Percentiles rank a stretch among this genome's conserved stretches.
Evolutionary conservation across 2,113 vertebrate species (phyloP).

Genomic region (Naja naja): DNA sequence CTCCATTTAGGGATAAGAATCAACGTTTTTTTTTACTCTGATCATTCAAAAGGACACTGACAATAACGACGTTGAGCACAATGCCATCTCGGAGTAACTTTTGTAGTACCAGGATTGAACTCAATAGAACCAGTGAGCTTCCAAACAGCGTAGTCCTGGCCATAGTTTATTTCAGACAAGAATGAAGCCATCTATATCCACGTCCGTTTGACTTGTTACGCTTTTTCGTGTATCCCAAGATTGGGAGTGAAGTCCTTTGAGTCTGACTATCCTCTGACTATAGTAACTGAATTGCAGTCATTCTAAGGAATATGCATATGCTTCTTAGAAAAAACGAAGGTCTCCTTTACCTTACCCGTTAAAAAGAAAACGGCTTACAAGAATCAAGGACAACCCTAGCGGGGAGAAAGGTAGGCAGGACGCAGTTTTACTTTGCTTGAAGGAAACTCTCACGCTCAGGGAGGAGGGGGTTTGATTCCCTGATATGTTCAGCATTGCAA

Average conservation of each 20-base stretch:
- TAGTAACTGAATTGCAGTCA: neutral
- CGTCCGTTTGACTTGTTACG: neutral
- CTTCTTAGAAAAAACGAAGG: neutral
- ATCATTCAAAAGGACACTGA: neutral
- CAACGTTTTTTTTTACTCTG: neutral
- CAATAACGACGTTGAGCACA: neutral
- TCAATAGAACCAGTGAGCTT: neutral
- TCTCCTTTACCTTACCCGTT: neutral
- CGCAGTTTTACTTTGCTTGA: neutral
- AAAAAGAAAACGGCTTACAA: neutral
- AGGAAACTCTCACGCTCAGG: neutral
- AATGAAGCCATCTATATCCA: neutral
- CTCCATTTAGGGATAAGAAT: neutral
- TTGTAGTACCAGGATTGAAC: neutral
- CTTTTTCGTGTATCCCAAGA: neutral
- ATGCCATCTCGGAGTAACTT: neutral
- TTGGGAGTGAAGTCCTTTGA: neutral
- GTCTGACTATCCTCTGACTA: neutral
- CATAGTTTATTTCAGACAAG: neutral
- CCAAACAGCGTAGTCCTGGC: neutral
- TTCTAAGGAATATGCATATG: neutral
- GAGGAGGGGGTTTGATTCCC: neutral
- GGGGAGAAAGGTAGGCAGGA: neutral
- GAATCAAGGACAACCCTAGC: neutral
- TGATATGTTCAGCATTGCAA: neutral